These are phyloP conservation scores for Mastacembelus armatus DNA, from an alignment of 2,797 vertebrate genomes.

Conservation along the genomic window DNA sequence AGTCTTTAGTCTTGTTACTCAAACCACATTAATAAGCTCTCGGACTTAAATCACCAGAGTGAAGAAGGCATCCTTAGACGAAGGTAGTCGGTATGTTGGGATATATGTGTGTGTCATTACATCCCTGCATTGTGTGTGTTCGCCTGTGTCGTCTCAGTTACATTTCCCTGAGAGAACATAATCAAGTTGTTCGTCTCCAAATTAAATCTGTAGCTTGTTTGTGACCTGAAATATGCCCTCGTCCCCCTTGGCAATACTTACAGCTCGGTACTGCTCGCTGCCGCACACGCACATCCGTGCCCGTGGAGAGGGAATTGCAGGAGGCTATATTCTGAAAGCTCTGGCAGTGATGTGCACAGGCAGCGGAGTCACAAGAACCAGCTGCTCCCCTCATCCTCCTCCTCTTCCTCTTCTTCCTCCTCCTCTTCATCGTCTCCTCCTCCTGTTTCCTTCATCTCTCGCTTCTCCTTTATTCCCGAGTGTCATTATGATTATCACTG, in stretches of 20 bases:
- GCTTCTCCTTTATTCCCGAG: slow-evolving; percentile 36
- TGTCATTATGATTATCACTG: slow-evolving; percentile 57
- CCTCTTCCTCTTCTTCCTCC: slow-evolving; percentile 17
- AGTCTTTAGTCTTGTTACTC: neutral
- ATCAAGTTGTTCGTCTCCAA: slow-evolving; percentile 76
- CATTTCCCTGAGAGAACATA: slow-evolving; percentile 63
- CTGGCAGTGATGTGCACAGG: slow-evolving; percentile 63
- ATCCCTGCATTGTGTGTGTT: slow-evolving; percentile 17
- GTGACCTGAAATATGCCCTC: slow-evolving; percentile 76
- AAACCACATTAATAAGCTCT: too few species aligned
- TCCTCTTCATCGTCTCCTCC: slow-evolving; percentile 27
- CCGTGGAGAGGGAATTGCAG: slow-evolving; percentile 29
- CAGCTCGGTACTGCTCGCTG: slow-evolving; percentile 29
- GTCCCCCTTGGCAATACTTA: slow-evolving; percentile 59
- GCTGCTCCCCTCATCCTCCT: slow-evolving; percentile 64
- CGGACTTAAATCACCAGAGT: neutral
- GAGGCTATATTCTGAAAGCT: slow-evolving; percentile 61
- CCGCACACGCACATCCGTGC: slow-evolving; percentile 16
- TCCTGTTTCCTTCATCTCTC: slow-evolving; percentile 40
- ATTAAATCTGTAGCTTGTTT: slow-evolving; percentile 77
- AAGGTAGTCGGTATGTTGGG: neutral
- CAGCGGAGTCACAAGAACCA: slow-evolving; percentile 66
- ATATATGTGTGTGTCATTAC: neutral
- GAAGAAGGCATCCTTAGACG: neutral
- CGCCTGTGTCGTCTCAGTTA: slow-evolving; percentile 55